A percentile compares a stretch with the other conserved stretches of the same genome.
Evolutionary conservation across 2,797 vertebrate genomes (phyloP).

Genomic region (Anomalospiza imberbis): DNA sequence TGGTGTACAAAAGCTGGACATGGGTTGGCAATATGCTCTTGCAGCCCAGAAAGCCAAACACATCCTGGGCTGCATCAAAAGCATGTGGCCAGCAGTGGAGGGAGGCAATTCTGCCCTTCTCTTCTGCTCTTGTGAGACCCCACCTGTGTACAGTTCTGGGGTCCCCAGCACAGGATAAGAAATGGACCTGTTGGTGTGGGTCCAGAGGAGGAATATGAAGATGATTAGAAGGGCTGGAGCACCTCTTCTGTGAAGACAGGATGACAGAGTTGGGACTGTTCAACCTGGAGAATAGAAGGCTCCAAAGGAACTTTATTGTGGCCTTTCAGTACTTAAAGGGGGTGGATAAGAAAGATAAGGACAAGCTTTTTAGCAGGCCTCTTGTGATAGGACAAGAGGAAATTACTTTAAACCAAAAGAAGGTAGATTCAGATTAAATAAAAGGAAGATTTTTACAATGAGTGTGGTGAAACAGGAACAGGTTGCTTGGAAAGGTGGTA

Average conservation of each 20-base stretch:
- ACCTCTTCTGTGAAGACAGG: background rate
- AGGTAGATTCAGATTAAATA: background rate
- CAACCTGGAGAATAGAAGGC: background rate
- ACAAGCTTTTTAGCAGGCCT: background rate
- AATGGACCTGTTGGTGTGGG: background rate
- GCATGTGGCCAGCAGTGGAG: accelerated
- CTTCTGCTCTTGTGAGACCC: background rate
- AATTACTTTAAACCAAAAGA: background rate
- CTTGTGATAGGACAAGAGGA: background rate
- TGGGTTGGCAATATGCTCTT: accelerated
- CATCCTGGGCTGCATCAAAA: background rate
- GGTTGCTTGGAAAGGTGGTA: background rate
- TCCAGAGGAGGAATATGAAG: background rate
- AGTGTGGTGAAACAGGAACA: background rate
- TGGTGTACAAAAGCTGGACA: background rate
- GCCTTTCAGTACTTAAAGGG: background rate
- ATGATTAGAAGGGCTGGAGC: background rate
- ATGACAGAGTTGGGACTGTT: background rate
- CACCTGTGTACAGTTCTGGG: background rate
- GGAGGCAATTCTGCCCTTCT: background rate
- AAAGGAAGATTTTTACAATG: background rate
- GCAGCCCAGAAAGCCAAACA: background rate
- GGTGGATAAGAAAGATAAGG: background rate
- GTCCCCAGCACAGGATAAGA: background rate
- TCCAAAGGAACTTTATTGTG: background rate